Base-by-base conservation (phyloP, 2,888 invertebrate genomes). In the Terebella lapidaria region DNA sequence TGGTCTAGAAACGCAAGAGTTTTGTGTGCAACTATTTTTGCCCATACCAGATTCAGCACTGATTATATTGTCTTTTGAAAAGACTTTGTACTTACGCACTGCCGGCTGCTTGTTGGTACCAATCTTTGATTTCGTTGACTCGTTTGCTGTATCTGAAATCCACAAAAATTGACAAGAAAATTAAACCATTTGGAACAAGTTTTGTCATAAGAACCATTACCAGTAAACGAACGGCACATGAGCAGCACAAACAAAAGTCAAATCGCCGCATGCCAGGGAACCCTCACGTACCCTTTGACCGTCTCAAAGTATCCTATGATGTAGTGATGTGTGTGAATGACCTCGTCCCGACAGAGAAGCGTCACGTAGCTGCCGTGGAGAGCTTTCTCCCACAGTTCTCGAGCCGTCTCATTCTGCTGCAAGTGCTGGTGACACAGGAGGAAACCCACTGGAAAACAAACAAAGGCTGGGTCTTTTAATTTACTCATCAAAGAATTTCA, bases 291-390 rank as follows among this genome's bases (percentile, higher is more conserved):
- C 81, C 95, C 94, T 82, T 97, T 99, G 57, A 96, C 88, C 24
- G 89, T 87, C 79, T 99, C 99, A 78, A 99, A 95, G 76, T 91
- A 95, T 56, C 86, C 85, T 75, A 91, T 91, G 63, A 97, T 89
- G 74, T 94, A 95, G 52, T 91, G 88, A 82, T 99, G 99, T 67
- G 94, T 92, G 75, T 92, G 90, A 51, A 99, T 87, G 0, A 96
- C 94, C 84, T 99, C 99, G 83, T 99, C 99, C 35, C 99, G 85
- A 77, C 95, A 99, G 26, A 99, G 83, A 2, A 94, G 90, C 54
- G 94, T 85, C 0, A 96, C 93, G 91, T 97, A 94, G 29, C 92
- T 90, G 3, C 91, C 92, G 75, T 95, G 92, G 55, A 99, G 83
- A 1, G 95, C 92, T 69, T 88, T 89, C 4, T 90, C 86, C 92